Base-by-base conservation (phyloP, 2,888 invertebrate species). In the Poecilobothrus nobilitatus region DNA sequence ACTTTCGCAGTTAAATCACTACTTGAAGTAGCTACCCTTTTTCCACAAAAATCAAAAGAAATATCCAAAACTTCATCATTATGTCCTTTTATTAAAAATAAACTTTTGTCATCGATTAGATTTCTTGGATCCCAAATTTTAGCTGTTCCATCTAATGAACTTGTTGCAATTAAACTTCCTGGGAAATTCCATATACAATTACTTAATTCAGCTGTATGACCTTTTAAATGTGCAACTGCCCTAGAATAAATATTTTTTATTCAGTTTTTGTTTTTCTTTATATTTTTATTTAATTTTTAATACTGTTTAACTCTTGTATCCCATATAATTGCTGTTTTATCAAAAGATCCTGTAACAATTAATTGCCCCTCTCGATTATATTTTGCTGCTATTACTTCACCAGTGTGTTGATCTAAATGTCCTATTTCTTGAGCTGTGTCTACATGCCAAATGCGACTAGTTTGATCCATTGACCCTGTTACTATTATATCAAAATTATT, bases 271-370 rank as follows among this genome's bases (percentile, higher is more conserved):
- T 7, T 34, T 34, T 7, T 7, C 5, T 34, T 34, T 34, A 34
- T 7, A 34, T 34, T 37, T 37, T 37, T 37, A 10, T 37, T 37
- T 37, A 5, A 27, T 37, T 37, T 37, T 37, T 67, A 53, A 61
- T 76, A 89, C 89, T 85, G 84, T 68, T 86, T 85, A 21, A 83
- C 83, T 71, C 90, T 84, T 5, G 87, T 86, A 78, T 92, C 92
- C 91, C 91, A 92, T 73, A 92, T 79, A 22, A 86, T 85, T 65
- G 91, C 87, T 10, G 89, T 90, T 71, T 88, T 87, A 76, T 92
- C 92, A 78, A 92, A 92, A 3, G 92, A 92, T 8, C 91, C 92
- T 0, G 91, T 91, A 74, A 92, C 85, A 71, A 92, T 80, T 66
- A 87, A 81, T 74, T 86, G 86, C 0, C 91, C 91, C 73, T 87